A percentile compares a stretch with the other conserved stretches of the same genome.
Evolutionary conservation across 2,113 vertebrate genomes (phyloP).

Genomic region (Mormoops blainvillei): DNA sequence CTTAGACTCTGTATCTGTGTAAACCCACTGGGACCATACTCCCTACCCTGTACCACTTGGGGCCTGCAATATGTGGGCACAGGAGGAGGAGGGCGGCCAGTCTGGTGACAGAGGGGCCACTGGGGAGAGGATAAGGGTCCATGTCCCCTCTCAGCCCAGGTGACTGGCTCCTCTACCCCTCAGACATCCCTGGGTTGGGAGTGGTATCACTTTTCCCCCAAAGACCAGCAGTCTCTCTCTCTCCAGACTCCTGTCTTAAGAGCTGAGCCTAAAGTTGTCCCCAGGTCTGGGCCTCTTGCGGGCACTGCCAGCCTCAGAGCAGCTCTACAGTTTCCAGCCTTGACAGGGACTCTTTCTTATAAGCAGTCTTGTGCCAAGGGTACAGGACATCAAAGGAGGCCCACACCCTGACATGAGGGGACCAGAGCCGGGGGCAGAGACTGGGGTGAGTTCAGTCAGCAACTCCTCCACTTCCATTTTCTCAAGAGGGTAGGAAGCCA

Average conservation of each 20-base stretch:
- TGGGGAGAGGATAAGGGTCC: background rate
- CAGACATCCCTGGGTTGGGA: background rate
- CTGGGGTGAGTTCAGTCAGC: background rate
- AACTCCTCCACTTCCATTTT: background rate
- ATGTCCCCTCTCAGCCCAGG: background rate
- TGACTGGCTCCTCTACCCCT: background rate
- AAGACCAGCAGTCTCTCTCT: background rate
- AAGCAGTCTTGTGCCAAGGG: conserved; percentile 47
- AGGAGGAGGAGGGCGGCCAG: background rate
- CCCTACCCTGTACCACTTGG: background rate
- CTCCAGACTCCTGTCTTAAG: background rate
- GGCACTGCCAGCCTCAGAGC: conserved; percentile 53
- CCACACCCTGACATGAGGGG: background rate
- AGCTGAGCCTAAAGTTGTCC: conserved; percentile 12
- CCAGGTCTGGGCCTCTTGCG: conserved; percentile 60
- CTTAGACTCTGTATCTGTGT: background rate
- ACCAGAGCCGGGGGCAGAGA: background rate
- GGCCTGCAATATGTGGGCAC: background rate
- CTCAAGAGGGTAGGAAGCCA: background rate
- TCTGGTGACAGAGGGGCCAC: background rate
- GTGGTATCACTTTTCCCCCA: background rate
- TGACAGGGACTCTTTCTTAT: conserved; percentile 69
- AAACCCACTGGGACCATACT: background rate
- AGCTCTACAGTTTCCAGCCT: conserved; percentile 48
- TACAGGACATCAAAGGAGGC: conserved; percentile 13